Conservation (phyloP, 1,140 invertebrate genomes). For the Apis laboriosa region DNA sequence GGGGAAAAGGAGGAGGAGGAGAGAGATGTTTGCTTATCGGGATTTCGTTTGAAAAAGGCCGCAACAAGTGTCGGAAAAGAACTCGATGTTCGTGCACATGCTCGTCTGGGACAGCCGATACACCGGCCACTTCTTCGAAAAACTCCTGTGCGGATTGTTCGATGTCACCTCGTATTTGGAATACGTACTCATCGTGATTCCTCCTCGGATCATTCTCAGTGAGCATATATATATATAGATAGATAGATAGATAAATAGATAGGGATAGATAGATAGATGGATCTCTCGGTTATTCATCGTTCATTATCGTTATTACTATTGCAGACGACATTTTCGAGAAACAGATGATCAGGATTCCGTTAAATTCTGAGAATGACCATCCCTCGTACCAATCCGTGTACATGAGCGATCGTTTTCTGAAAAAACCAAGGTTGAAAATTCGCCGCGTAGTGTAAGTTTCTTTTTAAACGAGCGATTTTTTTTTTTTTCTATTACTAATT, state of each 20-base stretch:
- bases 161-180: conserved; percentile 79
- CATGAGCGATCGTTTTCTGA: conserved; percentile 72
- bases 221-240: conserved; percentile 29
- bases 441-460: conserved; percentile 80
- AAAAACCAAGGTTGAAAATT: conserved; percentile 79
- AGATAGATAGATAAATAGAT: too few species aligned
- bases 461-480: not conserved
- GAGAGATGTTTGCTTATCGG: not conserved
- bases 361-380: conserved; percentile 10
- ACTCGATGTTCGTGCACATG: conserved; percentile 82
- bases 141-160: conserved; percentile 81
- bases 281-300: not conserved
- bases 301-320: conserved; percentile 35
- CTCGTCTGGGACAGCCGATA: conserved; percentile 80
- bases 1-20: not conserved
- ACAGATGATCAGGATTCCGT: conserved; percentile 62
- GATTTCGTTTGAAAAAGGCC: conserved; percentile 50
- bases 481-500: not conserved
- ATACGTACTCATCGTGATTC: conserved; percentile 81
- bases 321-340: conserved; percentile 55
- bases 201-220: conserved; percentile 74
- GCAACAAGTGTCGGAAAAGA: conserved; percentile 76
- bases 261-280: not conserved
- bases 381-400: conserved; percentile 68
- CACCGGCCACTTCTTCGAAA: conserved; percentile 78